Percentiles rank a stretch among this genome's conserved stretches.
phyloP scores from a whole-genome alignment of 2,113 vertebrate genomes.

The Heteronetta atricapilla region DNA sequence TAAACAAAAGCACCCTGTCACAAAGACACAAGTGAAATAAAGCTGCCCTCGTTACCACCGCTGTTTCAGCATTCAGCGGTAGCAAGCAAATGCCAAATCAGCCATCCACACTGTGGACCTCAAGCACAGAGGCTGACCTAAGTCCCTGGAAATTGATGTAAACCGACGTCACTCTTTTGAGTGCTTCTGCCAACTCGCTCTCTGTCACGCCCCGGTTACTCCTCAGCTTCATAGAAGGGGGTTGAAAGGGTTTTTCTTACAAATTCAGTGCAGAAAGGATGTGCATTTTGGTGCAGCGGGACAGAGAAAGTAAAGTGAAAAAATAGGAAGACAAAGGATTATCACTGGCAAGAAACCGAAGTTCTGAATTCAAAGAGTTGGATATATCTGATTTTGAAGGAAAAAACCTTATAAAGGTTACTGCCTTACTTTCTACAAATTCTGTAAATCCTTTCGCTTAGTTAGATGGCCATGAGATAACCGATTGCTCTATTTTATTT shows the following conservation, averaged over 20 bases:
- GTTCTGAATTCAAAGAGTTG: neutral
- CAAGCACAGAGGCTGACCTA: neutral
- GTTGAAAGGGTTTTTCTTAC: neutral
- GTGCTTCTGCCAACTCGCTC: neutral
- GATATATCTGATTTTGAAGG: neutral
- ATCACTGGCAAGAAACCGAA: neutral
- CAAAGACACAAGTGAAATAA: constrained; percentile 30
- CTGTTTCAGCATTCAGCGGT: neutral
- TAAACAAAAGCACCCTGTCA: neutral
- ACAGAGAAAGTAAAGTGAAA: neutral
- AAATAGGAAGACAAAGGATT: neutral
- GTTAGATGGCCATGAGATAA: neutral
- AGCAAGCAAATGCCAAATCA: neutral
- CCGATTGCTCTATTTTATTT: neutral
- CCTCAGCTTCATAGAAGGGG: neutral
- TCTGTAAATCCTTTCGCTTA: neutral
- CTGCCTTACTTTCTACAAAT: neutral
- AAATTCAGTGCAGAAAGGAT: neutral
- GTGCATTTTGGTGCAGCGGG: neutral
- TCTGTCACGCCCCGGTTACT: neutral
- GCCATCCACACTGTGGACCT: neutral
- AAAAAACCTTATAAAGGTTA: neutral
- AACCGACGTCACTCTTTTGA: neutral
- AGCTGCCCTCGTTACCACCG: neutral
- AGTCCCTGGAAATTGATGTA: constrained; percentile 12